Percentiles rank a stretch among this genome's conserved stretches.
These are phyloP conservation scores for Rhinella marina DNA, from an alignment of 2,797 vertebrate genomes.

Conservation along the genomic window DNA sequence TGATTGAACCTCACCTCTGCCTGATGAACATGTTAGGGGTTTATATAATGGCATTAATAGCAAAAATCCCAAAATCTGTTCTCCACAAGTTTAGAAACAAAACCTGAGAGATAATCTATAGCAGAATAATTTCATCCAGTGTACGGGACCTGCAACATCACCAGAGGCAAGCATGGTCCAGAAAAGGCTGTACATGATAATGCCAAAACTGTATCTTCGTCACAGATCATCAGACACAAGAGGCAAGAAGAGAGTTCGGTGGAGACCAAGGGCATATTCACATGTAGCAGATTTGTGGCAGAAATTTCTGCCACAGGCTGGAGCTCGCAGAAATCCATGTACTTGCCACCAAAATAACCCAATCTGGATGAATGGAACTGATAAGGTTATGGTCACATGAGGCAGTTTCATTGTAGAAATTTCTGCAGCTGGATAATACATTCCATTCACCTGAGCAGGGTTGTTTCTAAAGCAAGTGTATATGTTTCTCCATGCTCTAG, in stretches of 20 bases:
- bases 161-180: neutral
- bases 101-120: neutral
- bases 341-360: no score
- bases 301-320: no score
- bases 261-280: no score
- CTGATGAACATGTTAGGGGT: constrained; percentile 10
- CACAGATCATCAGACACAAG: neutral
- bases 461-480: no score
- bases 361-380: no score
- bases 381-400: no score
- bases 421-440: no score
- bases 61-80: neutral
- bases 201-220: neutral
- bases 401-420: no score
- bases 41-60: constrained; percentile 2
- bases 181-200: neutral
- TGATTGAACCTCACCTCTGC: constrained; percentile 17
- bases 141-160: neutral
- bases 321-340: no score
- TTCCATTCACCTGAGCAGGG: no score
- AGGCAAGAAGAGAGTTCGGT: neutral
- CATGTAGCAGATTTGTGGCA: no score
- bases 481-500: no score
- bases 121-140: neutral
- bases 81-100: neutral